These are phyloP conservation scores for Agapornis canus DNA, from an alignment of 2,797 vertebrate species.

Conservation along the genomic window DNA sequence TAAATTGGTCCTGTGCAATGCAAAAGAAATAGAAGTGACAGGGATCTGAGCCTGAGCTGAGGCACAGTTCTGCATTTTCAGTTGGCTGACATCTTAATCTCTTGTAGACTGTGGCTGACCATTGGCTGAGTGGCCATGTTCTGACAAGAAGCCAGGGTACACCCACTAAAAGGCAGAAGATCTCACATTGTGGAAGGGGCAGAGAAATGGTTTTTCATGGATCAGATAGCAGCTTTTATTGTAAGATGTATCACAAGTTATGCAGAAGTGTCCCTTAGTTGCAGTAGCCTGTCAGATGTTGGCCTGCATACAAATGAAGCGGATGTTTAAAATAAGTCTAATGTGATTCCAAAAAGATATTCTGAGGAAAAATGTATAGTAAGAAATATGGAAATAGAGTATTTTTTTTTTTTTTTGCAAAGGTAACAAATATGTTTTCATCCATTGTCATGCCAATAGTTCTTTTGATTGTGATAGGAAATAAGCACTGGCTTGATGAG, in stretches of 20 bases:
- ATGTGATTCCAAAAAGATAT: background rate
- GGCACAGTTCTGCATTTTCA: background rate
- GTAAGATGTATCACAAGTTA: background rate
- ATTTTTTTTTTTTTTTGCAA: background rate
- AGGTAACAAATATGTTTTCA: background rate
- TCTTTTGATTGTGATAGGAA: background rate
- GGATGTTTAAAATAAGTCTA: background rate
- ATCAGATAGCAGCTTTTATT: background rate
- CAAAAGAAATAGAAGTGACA: background rate
- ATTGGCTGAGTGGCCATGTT: background rate
- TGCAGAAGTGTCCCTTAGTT: background rate
- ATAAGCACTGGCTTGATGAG: background rate
- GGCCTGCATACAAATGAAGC: background rate
- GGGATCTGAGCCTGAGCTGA: background rate
- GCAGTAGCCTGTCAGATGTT: background rate
- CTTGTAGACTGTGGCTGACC: background rate
- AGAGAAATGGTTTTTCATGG: background rate
- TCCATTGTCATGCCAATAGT: background rate
- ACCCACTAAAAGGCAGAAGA: background rate
- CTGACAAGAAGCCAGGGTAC: accelerated
- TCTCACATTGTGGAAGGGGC: background rate
- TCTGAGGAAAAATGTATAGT: background rate
- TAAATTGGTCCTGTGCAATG: background rate
- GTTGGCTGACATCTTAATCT: background rate
- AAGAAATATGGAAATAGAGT: background rate